These are phyloP conservation scores for Heliconius ethilla DNA, from an alignment of 2,888 invertebrate genomes.

Conservation along the genomic window DNA sequence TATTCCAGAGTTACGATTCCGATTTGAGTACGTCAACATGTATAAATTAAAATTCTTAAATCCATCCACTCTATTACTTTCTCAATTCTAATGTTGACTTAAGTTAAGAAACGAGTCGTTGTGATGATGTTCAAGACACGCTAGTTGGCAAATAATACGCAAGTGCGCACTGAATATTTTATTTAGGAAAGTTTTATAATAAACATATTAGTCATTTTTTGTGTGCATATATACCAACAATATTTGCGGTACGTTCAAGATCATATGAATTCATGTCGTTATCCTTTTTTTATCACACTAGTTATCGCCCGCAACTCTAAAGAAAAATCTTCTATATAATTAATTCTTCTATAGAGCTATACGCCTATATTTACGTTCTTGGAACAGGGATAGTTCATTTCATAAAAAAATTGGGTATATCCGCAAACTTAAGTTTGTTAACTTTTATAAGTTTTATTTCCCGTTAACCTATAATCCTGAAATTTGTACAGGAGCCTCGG, in stretches of 20 bases:
- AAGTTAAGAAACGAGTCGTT: slow-evolving; percentile 62
- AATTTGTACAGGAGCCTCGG: no score
- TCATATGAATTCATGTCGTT: neutral
- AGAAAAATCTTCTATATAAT: no score
- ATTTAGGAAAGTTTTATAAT: slow-evolving; percentile 1
- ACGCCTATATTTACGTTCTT: no score
- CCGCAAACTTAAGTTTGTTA: no score
- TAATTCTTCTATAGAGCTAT: no score
- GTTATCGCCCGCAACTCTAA: neutral
- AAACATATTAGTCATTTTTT: neutral
- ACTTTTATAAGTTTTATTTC: no score
- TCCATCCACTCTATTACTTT: slow-evolving; percentile 52
- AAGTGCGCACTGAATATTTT: slow-evolving; percentile 1
- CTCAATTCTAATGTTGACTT: slow-evolving; percentile 60
- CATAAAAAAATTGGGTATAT: no score
- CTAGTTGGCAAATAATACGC: slow-evolving; percentile 28
- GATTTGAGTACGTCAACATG: neutral
- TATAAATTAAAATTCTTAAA: neutral
- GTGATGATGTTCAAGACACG: slow-evolving; percentile 43
- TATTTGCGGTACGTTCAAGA: neutral
- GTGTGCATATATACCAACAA: neutral
- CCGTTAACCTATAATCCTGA: no score
- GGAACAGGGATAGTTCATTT: no score
- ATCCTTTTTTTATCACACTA: neutral
- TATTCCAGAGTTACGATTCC: neutral